Base-by-base conservation (phyloP, 92 coral and sea anemone genomes). In the Siderastrea siderea region DNA sequence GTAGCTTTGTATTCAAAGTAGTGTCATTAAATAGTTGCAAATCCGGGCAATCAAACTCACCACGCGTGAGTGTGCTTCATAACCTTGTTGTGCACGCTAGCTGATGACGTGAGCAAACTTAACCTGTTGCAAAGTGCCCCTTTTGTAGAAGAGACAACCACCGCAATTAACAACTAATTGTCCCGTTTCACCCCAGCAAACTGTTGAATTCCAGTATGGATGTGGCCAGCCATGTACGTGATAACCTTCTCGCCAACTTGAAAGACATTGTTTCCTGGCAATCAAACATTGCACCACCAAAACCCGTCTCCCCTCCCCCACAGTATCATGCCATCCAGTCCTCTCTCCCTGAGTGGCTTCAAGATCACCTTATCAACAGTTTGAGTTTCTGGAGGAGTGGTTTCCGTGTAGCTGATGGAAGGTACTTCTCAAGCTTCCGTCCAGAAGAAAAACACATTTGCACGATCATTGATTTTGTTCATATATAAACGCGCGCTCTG, bases 321-420 rank as follows among this genome's bases (percentile, higher is more conserved):
- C 63, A 68, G 64, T 49, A 79, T 54, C 62, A 61, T 17, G 19
- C 71, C 50, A 17, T 84, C 57, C 63, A 85, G 6, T 90, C 92
- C 83, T 89, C 90, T 12, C 86, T 93, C 48, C 94, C 96, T 74
- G 86, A 79, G 38, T 96, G 97, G 96, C 94, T 94, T 62, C 97
- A 94, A 74, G 97, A 96, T 75, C 93, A 86, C 68, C 86, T 94
- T 43, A 86, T 94, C n/a, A 94, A 96, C 83, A 96, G 98, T 52
- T 82, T 96, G 58, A 94, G 98, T 77, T 94, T 84, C 81, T 96
- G 94, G 96, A 96, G 99, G 47, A 94, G 94, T 72, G 98, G 94
- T 74, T 94, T 96, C 91, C 92, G 98, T 76, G 96, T 94, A 87
- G 93, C 92, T 9, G 95, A 92, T 76, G 98, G 96, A 71, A 82